Evolutionary conservation across 2,797 vertebrate genomes (phyloP).

Genomic region (Cygnus olor): DNA sequence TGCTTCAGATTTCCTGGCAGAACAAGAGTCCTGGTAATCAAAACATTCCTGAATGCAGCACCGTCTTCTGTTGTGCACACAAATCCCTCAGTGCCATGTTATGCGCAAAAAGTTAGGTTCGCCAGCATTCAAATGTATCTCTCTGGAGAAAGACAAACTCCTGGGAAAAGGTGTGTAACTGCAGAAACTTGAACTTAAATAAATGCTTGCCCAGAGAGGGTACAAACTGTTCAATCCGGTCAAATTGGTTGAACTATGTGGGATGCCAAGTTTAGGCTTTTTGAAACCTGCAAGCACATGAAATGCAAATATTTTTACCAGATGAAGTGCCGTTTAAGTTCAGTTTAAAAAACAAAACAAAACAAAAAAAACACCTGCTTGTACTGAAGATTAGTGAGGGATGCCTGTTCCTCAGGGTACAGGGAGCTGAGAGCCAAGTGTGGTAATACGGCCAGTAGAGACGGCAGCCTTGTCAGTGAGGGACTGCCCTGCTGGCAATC

Average conservation of each 20-base stretch:
- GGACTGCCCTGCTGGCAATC: background rate
- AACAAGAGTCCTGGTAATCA: background rate
- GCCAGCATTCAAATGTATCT: background rate
- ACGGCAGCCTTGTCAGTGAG: background rate
- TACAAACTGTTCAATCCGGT: background rate
- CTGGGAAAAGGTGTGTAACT: background rate
- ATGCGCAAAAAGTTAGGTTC: background rate
- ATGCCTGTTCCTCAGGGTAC: background rate
- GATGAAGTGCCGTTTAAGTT: background rate
- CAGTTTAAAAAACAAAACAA: background rate
- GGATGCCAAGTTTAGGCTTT: background rate
- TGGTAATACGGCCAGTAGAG: background rate
- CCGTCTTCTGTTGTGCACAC: background rate
- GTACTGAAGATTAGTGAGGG: background rate
- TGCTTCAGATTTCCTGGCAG: constrained; percentile 21
- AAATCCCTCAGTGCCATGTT: background rate
- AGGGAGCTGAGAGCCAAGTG: background rate
- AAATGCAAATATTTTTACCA: background rate
- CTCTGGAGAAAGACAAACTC: background rate
- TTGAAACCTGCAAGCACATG: background rate
- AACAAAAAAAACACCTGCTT: background rate
- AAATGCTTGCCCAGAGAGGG: background rate
- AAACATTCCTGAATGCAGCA: background rate
- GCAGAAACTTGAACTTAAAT: background rate
- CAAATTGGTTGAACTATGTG: background rate